Evolutionary conservation across 2,797 vertebrate genomes (phyloP), one percentile per base, ranked within the genome.

Genomic region (Rhinoraja longicauda): DNA sequence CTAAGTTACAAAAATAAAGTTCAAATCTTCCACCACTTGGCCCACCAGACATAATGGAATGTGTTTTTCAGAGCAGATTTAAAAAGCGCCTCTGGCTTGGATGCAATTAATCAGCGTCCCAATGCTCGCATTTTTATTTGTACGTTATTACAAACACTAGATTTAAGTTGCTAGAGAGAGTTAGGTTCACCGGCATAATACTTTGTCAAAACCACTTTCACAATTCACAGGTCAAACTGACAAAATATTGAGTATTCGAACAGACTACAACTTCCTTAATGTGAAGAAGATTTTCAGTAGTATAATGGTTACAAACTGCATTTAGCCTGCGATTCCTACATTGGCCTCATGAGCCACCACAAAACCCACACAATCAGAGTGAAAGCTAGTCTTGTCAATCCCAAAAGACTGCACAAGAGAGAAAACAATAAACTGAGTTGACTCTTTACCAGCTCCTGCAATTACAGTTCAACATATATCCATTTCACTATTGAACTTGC

Each of bases 11-110:
- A 88, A 88, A 64, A 2, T 1, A 13, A n/a, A 67, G n/a, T 32
- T n/a, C 17, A 64, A 67, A 67, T 86, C 57, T 86, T 86, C 53
- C 82, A 84, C n/a, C 13, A 67, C 36, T 90, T 90, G 17, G 84
- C n/a, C 59, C 84, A 90, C 19, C 67, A 36, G 62, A 67, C 62
- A 12, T 12, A 59, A 32, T 90, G 64, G 7, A 90, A 90, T 70
- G 64, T 45, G 64, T 12, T 91, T 73, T 24, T 45, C 67, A 73
- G 67, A 73, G 67, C 64, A 90, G 26, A 4, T 45, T 9, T 39
- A 73, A 53, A 3, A 4, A 67, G 15, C 45, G 36, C 67, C 36
- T 29, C 15, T 24, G 39, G 6, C 24, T 39, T 45, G 24, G 24
- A 73, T 72, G 90, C 67, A 73, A 21, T 73, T 91, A 53, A 91